A percentile compares a stretch with the other conserved stretches of the same genome.
Evolutionary conservation across 2,888 invertebrate species (phyloP).

Genomic region (Zonitis immaculata): DNA sequence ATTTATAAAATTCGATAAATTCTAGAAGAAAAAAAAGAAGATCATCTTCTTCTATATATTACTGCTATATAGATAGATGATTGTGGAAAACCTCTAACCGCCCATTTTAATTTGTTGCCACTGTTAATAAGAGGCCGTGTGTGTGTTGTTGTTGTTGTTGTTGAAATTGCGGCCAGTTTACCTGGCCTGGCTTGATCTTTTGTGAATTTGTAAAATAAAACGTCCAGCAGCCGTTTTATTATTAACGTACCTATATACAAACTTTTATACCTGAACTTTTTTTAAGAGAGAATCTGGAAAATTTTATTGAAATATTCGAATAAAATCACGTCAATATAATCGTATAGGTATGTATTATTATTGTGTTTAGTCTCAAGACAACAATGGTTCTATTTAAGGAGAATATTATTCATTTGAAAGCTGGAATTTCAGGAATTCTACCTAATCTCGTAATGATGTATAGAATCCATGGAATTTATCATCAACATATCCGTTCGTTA

Average conservation of each 20-base stretch:
- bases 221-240: background rate
- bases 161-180: background rate
- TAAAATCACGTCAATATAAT: background rate
- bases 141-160: no score
- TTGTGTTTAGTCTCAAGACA: background rate
- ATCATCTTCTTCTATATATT: no score
- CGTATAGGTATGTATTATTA: background rate
- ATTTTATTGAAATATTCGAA: background rate
- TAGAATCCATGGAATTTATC: background rate
- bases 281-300: background rate
- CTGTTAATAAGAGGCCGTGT: conserved; percentile 5
- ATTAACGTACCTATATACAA: no score
- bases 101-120: conserved; percentile 8
- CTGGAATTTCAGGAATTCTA: background rate
- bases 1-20: background rate
- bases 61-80: no score
- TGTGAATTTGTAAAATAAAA: background rate
- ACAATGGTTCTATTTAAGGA: background rate
- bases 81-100: background rate
- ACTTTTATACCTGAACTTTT: background rate
- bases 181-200: background rate
- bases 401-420: background rate
- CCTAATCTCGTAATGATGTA: background rate
- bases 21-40: no score
- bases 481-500: background rate